Evolutionary conservation across 2,113 vertebrate genomes (phyloP).

Genomic region (Acanthochromis polyacanthus): DNA sequence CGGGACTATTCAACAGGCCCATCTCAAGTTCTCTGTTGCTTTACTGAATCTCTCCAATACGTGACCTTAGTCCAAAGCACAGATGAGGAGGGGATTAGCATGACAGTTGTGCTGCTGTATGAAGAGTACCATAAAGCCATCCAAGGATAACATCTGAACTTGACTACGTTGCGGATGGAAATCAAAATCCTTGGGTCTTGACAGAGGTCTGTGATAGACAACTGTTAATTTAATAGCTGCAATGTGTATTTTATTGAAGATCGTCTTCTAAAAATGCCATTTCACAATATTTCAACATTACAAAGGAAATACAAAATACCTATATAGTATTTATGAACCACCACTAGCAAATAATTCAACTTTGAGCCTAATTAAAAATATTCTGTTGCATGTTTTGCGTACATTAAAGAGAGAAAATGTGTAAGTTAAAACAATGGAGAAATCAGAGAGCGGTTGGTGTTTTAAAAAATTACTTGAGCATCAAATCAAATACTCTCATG

Average conservation of each 20-base stretch:
- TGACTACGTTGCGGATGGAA: conserved; percentile 8
- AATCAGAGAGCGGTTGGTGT: not conserved
- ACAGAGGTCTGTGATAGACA: conserved; percentile 10
- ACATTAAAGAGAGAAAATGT: too few species aligned
- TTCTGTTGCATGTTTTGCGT: too few species aligned
- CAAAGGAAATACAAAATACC: too few species aligned
- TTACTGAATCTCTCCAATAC: conserved; percentile 39
- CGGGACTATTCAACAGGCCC: conserved; percentile 40
- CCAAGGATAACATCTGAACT: conserved; percentile 26
- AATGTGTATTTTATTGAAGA: conserved; percentile 14
- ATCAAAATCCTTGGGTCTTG: conserved; percentile 9
- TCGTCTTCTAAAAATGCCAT: not conserved
- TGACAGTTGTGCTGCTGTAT: conserved; percentile 28
- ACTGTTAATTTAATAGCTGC: not conserved
- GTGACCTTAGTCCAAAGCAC: conserved; percentile 44
- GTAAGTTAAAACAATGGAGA: too few species aligned
- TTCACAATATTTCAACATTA: not conserved
- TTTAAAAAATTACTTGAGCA: not conserved
- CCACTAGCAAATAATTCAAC: not conserved
- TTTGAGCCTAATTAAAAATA: not conserved
- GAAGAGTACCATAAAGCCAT: conserved; percentile 12
- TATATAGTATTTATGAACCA: not conserved
- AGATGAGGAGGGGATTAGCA: conserved; percentile 52
- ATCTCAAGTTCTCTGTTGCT: conserved; percentile 36
- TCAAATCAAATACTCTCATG: not conserved